Evolutionary conservation across 2,113 vertebrate genomes (phyloP), one percentile per base, ranked within the genome.

Genomic region (Podiceps cristatus): DNA sequence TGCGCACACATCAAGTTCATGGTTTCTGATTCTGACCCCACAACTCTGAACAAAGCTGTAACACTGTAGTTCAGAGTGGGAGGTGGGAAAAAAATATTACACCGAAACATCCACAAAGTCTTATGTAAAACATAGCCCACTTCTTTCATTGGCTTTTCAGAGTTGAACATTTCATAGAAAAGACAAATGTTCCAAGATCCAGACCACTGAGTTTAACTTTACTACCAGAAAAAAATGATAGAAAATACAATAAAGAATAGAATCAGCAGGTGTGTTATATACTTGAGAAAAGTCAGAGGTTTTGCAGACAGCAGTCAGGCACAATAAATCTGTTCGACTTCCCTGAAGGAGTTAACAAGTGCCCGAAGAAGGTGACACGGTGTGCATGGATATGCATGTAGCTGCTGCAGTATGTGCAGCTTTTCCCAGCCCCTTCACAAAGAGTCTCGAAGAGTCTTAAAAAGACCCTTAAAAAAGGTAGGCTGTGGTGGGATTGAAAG

Each of bases 31-130:
- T 79, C 73, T 55, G 58, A 76, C 12, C 28, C 37, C 62, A 28
- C 52, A 74, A 23, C 59, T 69, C 59, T 45, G 20, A 85, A 20
- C 25, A 55, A 69, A 45, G 24, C 33, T 59, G 33, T 35, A 72
- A 45, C 0, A 0, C 1, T 67, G 52, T 13, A 59, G 22, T 31
- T 40, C 64, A 67, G 37, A 88, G 44, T 0, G 1, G 23, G 10
- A 63, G 37, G 37, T 37, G 37, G 37, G 37, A 42, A 42, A 42
- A 42, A 42, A 42, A 42, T 10, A 11, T 10, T 14, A 42, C 19
- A 35, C 10, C 28, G 56, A 37, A 84, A 45, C 15, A 60, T 6
- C 17, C 45, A 86, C 11, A 62, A 71, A 62, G 35, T 8, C 22
- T 15, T 20, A 45, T 0, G 1, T 28, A 56, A 52, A 78, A 18